phyloP scores from a whole-genome alignment of 2,888 invertebrate species.

The Pseudeuparius sepicola region DNA sequence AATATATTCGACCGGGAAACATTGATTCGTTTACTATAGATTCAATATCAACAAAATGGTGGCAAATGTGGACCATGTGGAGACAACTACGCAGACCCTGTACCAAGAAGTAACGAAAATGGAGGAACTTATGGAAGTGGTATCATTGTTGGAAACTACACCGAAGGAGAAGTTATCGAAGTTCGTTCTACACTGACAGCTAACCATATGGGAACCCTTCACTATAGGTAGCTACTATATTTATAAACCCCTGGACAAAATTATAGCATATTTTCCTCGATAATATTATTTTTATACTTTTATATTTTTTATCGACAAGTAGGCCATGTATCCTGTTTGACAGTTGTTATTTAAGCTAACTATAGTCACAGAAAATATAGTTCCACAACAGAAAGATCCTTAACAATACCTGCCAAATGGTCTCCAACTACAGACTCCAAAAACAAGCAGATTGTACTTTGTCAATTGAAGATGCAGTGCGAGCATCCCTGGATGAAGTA shows the following conservation, averaged over 20 bases:
- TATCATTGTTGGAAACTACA: slow-evolving; percentile 34
- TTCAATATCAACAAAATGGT: slow-evolving; percentile 23
- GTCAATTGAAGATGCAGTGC: no score
- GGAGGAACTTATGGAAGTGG: slow-evolving; percentile 40
- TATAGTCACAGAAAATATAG: no score
- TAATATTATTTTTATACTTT: no score
- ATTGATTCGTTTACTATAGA: slow-evolving; percentile 18
- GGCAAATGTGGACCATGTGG: slow-evolving; percentile 38
- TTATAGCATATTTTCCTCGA: no score
- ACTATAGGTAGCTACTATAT: slow-evolving; percentile 25
- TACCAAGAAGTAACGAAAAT: slow-evolving; percentile 38
- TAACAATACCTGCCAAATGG: no score
- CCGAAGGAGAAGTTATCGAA: slow-evolving; percentile 30
- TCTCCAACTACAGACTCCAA: no score
- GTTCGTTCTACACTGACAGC: slow-evolving; percentile 35
- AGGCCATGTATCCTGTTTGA: no score
- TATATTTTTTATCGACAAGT: no score
- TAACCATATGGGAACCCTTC: slow-evolving; percentile 36
- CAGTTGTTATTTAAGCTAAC: no score
- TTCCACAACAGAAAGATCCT: no score
- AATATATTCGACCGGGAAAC: slow-evolving; percentile 4
- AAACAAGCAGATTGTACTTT: no score
- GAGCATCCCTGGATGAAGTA: no score
- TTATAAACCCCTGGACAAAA: not conserved
- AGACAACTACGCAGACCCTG: slow-evolving; percentile 32